Conservation (phyloP, 2,888 invertebrate genomes). For the Drosophila prostipennis region DNA sequence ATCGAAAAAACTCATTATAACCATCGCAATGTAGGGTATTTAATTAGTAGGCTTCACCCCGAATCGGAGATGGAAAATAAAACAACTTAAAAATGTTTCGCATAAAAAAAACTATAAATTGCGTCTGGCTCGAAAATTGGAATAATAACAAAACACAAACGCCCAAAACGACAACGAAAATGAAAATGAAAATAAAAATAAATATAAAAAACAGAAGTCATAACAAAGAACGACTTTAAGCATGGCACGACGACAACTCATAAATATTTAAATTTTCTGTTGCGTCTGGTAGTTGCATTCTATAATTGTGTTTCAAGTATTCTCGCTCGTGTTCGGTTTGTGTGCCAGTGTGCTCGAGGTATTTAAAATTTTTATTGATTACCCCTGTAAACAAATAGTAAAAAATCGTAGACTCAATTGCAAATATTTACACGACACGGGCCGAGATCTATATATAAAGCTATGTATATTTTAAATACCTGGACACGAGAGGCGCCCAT, state of each 20-base stretch:
- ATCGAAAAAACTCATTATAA: neutral
- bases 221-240: conserved; percentile 42
- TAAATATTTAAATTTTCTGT: conserved; percentile 60
- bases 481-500: neutral
- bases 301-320: conserved; percentile 38
- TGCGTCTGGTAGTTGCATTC: conserved; percentile 48
- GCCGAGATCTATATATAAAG: conserved; percentile 16
- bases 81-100: conserved; percentile 22
- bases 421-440: conserved; percentile 67
- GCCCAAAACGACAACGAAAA: conserved; percentile 10
- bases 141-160: conserved; percentile 26
- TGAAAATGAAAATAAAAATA: conserved; percentile 6
- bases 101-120: conserved; percentile 52
- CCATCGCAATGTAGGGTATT: conserved; percentile 9
- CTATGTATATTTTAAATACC: conserved; percentile 4
- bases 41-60: conserved; percentile 13
- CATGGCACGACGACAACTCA: conserved; percentile 59
- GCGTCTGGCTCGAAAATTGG: conserved; percentile 46
- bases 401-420: conserved; percentile 70
- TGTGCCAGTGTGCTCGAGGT: conserved; percentile 14
- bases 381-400: conserved; percentile 74
- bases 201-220: conserved; percentile 10
- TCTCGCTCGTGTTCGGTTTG: conserved; percentile 10
- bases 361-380: conserved; percentile 63
- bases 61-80: conserved; percentile 21